Base-by-base conservation (phyloP, 2,888 invertebrate species). In the Eristalis tenax region DNA sequence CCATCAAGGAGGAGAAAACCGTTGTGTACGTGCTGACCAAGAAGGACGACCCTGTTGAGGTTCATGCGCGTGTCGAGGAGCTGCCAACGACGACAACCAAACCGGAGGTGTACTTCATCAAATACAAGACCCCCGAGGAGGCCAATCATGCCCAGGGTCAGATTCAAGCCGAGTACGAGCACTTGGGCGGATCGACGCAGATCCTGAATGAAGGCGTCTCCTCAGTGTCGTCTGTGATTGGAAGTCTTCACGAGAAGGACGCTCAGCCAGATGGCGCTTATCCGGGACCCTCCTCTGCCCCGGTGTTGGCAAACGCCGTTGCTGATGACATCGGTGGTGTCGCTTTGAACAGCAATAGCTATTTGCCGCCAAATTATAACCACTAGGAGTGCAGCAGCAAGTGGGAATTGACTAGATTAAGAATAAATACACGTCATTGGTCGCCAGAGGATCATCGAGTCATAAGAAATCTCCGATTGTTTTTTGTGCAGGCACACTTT, bases 71-170 rank as follows among this genome's bases (percentile, higher is more conserved):
- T 15, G 77, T 90, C 11, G 77, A 84, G 23, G 88, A 89, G 43
- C 68, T 85, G 10, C 80, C 79, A 57, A 86, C 89, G 6, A 89
- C 87, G 6, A 89, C 89, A 0, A 64, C 86, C 57, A 90, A 89
- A 75, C 90, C 90, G 2, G 90, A 90, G 64, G 90, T 90, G 6
- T 89, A 80, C 83, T 90, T 90, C 80, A 89, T 90, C 59, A 90
- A 89, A 56, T 90, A 90, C 69, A 88, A 82, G 75, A 90, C 90
- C 18, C 73, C 87, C 13, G 89, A 90, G 61, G 90, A 90, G 71
- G 90, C 90, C 57, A 83, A 82, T 22, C 89, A 90, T 82, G 90
- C 89, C 4, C 90, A 90, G 64, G 89, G 88, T 4, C 83, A 85
- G 6, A 90, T 90, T 70, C 89, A 90, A 68, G 84, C 89, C 40